Conservation (phyloP, 2,888 invertebrate genomes). For the Psylliodes chrysocephalus region DNA sequence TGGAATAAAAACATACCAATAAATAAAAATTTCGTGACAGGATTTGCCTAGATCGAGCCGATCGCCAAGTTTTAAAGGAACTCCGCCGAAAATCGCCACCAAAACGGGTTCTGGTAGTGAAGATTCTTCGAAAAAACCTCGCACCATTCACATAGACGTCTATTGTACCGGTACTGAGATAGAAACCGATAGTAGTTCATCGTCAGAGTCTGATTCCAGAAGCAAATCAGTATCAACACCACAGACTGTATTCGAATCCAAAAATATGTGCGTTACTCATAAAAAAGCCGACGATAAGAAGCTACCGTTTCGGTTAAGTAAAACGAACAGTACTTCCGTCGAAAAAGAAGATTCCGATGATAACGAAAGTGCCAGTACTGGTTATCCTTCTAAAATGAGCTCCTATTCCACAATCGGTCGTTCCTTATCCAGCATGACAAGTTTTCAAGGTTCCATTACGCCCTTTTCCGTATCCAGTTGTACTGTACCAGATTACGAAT, state of each 20-base stretch:
- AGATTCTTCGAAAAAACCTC: slow-evolving; percentile 65
- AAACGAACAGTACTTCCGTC: slow-evolving; percentile 43
- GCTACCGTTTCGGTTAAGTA: slow-evolving; percentile 62
- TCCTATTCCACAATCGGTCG: slow-evolving; percentile 70
- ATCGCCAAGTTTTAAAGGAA: slow-evolving; percentile 42
- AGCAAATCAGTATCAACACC: slow-evolving; percentile 67
- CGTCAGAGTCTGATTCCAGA: slow-evolving; percentile 52
- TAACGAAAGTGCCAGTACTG: slow-evolving; percentile 68
- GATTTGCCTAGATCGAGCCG: slow-evolving; percentile 47
- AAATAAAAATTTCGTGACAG: too few relatives aligned
- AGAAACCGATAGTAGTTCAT: slow-evolving; percentile 56
- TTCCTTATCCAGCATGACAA: slow-evolving; percentile 68
- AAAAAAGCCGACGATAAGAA: slow-evolving; percentile 63
- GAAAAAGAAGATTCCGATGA: slow-evolving; percentile 54
- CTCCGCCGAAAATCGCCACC: slow-evolving; percentile 12
- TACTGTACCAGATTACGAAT: slow-evolving; percentile 63
- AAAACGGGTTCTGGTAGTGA: slow-evolving; percentile 47
- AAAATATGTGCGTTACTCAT: slow-evolving; percentile 71
- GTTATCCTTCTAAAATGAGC: slow-evolving; percentile 71
- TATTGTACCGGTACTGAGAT: slow-evolving; percentile 75
- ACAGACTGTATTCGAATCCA: slow-evolving; percentile 73
- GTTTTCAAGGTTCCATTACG: slow-evolving; percentile 64
- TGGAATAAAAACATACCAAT: too few relatives aligned
- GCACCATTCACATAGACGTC: slow-evolving; percentile 80
- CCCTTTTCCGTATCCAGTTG: slow-evolving; percentile 66